phyloP scores from a whole-genome alignment of 2,113 vertebrate species.

The Pardalotus punctatus region DNA sequence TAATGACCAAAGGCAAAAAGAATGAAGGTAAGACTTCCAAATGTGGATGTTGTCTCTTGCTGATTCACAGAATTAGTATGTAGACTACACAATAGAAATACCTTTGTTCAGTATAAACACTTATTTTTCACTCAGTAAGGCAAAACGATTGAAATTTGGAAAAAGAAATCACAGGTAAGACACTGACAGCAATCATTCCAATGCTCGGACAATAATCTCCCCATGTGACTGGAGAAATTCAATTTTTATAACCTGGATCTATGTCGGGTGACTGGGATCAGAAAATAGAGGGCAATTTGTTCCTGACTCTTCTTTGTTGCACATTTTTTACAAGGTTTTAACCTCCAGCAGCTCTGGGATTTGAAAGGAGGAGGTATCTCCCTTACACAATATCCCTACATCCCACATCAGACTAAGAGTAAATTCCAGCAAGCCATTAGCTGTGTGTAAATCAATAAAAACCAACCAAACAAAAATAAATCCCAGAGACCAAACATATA shows the following conservation, averaged over 20 bases:
- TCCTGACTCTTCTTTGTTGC: not conserved
- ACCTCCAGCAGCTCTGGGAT: constrained; percentile 15
- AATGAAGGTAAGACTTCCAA: not conserved
- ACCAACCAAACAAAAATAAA: constrained; percentile 54
- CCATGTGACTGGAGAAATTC: not conserved
- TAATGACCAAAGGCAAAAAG: not conserved
- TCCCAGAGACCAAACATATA: not conserved
- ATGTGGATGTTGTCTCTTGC: not conserved
- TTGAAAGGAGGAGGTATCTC: not conserved
- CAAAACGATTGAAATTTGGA: not conserved
- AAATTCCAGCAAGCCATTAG: constrained; percentile 50
- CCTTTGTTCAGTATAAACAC: not conserved
- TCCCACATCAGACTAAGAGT: constrained; percentile 28
- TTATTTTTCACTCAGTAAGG: not conserved
- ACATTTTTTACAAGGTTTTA: constrained; percentile 30
- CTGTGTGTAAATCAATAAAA: constrained; percentile 36
- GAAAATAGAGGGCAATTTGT: constrained; percentile 16
- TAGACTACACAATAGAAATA: not conserved
- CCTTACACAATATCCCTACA: constrained; percentile 13
- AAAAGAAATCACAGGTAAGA: not conserved
- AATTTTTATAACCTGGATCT: not conserved
- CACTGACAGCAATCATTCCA: not conserved
- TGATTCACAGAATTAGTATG: not conserved
- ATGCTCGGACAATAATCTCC: not conserved
- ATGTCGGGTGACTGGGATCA: not conserved